Base-by-base conservation (phyloP, 2,888 invertebrate species). In the Marronus borbonicus region DNA sequence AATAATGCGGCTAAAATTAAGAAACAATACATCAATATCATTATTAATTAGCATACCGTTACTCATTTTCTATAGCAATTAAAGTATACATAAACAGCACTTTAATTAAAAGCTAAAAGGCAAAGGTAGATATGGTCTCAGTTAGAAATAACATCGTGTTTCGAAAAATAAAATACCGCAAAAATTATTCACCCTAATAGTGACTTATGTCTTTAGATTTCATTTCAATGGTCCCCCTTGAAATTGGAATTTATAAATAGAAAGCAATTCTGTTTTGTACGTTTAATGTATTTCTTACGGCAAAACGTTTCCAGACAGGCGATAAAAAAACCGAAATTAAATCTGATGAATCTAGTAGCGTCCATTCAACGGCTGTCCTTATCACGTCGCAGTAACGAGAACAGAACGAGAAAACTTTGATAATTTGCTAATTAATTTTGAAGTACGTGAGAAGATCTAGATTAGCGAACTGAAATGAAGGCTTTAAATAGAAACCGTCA, bases 291-390 rank as follows among this genome's bases (percentile, higher is more conserved):
- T 36, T 36, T 20, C 36, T 20, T 65, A 44, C 20, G 36, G 36
- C 17, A 39, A 65, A 68, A 14, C 0, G 8, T 10, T 14, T 3
- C 24, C 49, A 24, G 24, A 14, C 44, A 20, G 24, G 20, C 24
- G 24, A 17, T 20, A 49, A 68, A 68, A 65, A 49, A 68, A 68
- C 7, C 20, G 14, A 68, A 68, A 68, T 68, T 68, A 68, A 68
- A 49, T 68, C 8, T 24, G 4, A 44, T 17, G 17, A 17, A 17
- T 52, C 2, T n/a, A 68, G 7, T 49, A 0, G 7, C 66, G 28
- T 49, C 24, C 3, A 49, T 20, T 12, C 52, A 1, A n/a, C n/a
- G 52, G 4, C 52, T 52, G 17, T 52, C 52, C n/a, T 0, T 17
- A 14, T 52, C 4, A 49, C 39, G 20, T 44, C 5, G n/a, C 1